Evolutionary conservation across 2,888 invertebrate species (phyloP), one percentile per base, ranked within the genome.

Genomic region (Nomada ferruginata): DNA sequence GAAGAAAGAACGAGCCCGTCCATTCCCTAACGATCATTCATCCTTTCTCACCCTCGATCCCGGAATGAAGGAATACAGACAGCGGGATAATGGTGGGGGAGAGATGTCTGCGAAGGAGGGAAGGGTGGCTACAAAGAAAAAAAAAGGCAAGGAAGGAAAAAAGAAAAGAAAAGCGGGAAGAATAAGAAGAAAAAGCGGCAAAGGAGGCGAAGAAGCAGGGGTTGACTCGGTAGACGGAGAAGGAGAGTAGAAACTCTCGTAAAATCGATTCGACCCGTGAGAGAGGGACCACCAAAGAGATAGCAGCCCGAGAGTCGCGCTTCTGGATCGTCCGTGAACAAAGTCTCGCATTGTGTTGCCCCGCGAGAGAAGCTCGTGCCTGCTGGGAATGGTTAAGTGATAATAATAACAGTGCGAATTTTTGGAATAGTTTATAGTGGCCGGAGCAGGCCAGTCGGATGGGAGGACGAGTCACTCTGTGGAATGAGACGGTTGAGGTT

Each of bases 351-450:
- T 87, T 87, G 87, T 87, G 79, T 63, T 73, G 57, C 26, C 50
- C 13, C 15, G 70, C 15, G 47, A 20, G 42, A 55, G 74, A 72
- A 55, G 64, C 55, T 63, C 59, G 59, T 36, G 57, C 64, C 78
- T 68, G 79, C 83, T 82, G 85, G 87, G 85, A 90, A 87, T 88
- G 88, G 85, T 79, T 86, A 87, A 90, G 87, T 87, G 90, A 91
- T 91, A 91, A 91, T 91, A 91, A 91, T 87, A 91, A 91, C 89
- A 90, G 89, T 87, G 86, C 83, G 86, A 83, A 91, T 91, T 90
- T 91, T 91, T 91, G 89, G 89, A 91, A 91, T 91, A 91, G 89
- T 90, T 91, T 88, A 87, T 87, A 87, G 80, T 60, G 77, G 63
- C 66, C 44, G 57, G 4, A n/a, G 29, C 9, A 29, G 59, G 15